A percentile compares a stretch with the other conserved stretches of the same genome.
phyloP scores from a whole-genome alignment of 2,797 vertebrate genomes.

The Takifugu ocellatus region DNA sequence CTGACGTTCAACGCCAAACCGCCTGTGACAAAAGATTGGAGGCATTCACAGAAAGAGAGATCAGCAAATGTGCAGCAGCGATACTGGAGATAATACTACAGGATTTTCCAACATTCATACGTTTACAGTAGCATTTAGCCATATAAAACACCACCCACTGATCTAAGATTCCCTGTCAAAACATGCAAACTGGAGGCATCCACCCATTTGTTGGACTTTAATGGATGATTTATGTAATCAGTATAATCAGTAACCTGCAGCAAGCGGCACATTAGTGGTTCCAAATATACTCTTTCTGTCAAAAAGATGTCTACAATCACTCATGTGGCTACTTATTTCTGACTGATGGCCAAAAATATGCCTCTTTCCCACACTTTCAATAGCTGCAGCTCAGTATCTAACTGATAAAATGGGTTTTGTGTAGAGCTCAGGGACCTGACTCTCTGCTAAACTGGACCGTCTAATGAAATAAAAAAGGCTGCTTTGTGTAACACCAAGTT shows the following conservation, averaged over 20 bases:
- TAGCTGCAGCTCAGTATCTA: slow-evolving; percentile 51
- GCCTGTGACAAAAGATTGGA: too few relatives aligned
- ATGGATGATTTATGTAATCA: background rate
- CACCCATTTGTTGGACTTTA: too few relatives aligned
- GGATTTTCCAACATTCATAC: too few relatives aligned
- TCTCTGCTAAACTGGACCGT: slow-evolving; percentile 54
- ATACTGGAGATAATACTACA: too few relatives aligned
- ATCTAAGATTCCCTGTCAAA: too few relatives aligned
- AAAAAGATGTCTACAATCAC: slow-evolving; percentile 30
- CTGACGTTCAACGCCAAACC: too few relatives aligned
- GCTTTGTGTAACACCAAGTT: slow-evolving; percentile 53
- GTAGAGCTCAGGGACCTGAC: slow-evolving; percentile 55
- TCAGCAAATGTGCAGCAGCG: too few relatives aligned
- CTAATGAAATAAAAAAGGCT: slow-evolving; percentile 66
- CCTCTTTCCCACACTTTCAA: slow-evolving; percentile 54
- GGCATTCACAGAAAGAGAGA: too few relatives aligned
- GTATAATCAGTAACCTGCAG: slow-evolving; percentile 20
- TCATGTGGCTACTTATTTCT: slow-evolving; percentile 40
- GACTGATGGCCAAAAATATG: slow-evolving; percentile 35
- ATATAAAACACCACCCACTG: too few relatives aligned
- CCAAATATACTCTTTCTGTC: slow-evolving; percentile 25
- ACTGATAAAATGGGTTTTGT: slow-evolving; percentile 49
- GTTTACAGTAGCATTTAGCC: too few relatives aligned
- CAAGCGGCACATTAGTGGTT: slow-evolving; percentile 15
- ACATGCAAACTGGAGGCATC: too few relatives aligned